These are phyloP conservation scores for Carcharodon carcharias DNA, from an alignment of 2,797 vertebrate species.

Conservation along the genomic window DNA sequence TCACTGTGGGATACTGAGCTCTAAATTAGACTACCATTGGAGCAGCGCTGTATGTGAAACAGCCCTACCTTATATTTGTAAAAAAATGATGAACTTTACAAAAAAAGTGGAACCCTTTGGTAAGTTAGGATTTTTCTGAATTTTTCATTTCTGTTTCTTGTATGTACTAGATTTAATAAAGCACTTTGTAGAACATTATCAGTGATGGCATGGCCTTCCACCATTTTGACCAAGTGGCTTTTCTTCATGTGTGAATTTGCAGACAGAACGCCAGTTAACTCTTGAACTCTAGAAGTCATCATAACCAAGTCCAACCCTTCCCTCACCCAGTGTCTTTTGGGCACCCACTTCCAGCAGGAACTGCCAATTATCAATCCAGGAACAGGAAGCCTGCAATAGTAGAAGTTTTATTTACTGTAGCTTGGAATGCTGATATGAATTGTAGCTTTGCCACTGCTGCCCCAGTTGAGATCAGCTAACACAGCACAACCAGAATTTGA, in stretches of 20 bases:
- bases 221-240: background rate
- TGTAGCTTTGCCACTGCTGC: background rate
- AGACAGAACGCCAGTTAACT: background rate
- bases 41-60: conserved; percentile 71
- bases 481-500: background rate
- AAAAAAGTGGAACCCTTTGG: conserved; percentile 59
- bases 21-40: conserved; percentile 62
- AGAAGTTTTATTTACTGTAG: background rate
- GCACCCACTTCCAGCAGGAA: background rate
- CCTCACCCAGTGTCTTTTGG: background rate
- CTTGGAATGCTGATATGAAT: background rate
- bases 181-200: background rate
- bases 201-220: background rate
- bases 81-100: conserved; percentile 70
- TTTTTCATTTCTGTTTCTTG: conserved; percentile 34
- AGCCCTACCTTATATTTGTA: conserved; percentile 80
- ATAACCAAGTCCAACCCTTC: background rate
- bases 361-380: background rate
- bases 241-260: background rate
- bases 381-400: background rate
- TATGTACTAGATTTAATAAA: background rate
- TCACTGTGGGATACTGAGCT: conserved; percentile 72
- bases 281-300: background rate
- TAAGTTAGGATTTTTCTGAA: conserved; percentile 51
- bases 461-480: background rate